These are phyloP conservation scores for Melikaiella ostensackeni DNA, from an alignment of 2,888 invertebrate genomes.

Conservation along the genomic window DNA sequence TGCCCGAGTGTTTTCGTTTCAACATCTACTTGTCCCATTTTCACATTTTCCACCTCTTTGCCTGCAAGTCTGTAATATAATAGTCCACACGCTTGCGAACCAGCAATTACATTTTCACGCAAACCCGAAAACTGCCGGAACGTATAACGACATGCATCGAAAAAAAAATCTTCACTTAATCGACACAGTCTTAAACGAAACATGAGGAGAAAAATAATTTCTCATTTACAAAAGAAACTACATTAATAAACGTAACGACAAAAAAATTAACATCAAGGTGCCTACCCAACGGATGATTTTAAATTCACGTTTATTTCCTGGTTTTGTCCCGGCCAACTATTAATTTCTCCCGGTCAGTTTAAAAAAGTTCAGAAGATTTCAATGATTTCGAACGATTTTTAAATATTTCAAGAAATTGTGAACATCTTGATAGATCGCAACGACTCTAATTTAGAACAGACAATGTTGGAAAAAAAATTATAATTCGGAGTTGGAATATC, in stretches of 20 bases:
- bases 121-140: slow-evolving; percentile 54
- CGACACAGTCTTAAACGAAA: neutral
- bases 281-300: too few species aligned
- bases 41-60: slow-evolving; percentile 31
- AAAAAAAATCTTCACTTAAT: slow-evolving; percentile 17
- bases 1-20: slow-evolving; percentile 32
- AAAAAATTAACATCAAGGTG: neutral
- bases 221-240: neutral
- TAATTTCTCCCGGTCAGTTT: too few species aligned
- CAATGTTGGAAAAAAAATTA: too few species aligned
- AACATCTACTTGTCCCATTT: slow-evolving; percentile 39
- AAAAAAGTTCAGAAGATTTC: too few species aligned
- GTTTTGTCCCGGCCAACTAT: too few species aligned
- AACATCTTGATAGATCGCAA: too few species aligned
- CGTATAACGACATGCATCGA: slow-evolving; percentile 27
- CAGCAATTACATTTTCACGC: slow-evolving; percentile 49
- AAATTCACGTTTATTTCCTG: too few species aligned
- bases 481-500: too few species aligned
- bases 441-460: too few species aligned
- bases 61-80: slow-evolving; percentile 30
- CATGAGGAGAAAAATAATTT: slow-evolving; percentile 2
- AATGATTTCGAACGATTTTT: too few species aligned
- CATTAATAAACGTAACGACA: neutral
- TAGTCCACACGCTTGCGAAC: slow-evolving; percentile 29
- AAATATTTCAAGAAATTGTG: too few species aligned